Percentiles rank a stretch among this genome's conserved stretches.
Evolutionary conservation across 2,113 vertebrate species (phyloP).

Genomic region (Gallinago jamesoni): DNA sequence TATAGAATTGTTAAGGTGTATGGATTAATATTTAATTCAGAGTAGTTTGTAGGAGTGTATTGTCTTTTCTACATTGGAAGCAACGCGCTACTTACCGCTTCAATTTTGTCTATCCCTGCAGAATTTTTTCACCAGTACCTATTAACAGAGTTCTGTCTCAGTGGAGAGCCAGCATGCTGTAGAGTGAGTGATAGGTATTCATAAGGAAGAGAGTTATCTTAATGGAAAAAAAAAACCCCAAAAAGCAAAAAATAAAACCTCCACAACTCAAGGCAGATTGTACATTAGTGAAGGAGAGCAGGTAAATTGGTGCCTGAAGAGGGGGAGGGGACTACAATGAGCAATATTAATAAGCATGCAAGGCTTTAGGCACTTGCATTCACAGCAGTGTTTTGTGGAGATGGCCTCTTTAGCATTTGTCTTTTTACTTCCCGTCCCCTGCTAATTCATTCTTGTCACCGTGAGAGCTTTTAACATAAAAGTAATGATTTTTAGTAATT

Average conservation of each 20-base stretch:
- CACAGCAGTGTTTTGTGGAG: background rate
- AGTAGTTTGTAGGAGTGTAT: background rate
- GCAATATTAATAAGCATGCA: background rate
- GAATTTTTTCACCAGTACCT: background rate
- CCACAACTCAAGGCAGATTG: too few relatives aligned
- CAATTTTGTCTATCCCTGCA: background rate
- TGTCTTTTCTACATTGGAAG: background rate
- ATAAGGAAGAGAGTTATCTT: background rate
- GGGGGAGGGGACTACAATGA: background rate
- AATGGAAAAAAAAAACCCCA: background rate
- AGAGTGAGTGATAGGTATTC: background rate
- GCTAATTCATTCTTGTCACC: conserved; percentile 26
- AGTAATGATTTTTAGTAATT: conserved; percentile 21
- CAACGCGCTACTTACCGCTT: background rate
- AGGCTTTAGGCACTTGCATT: background rate
- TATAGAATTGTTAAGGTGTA: background rate
- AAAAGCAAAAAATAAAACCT: too few relatives aligned
- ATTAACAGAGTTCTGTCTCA: background rate
- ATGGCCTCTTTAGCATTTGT: background rate
- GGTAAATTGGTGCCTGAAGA: background rate
- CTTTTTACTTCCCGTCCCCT: background rate
- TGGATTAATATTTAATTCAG: background rate
- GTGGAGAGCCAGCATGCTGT: background rate
- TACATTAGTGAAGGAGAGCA: background rate
- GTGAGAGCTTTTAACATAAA: conserved; percentile 32